Evolutionary conservation across 2,113 vertebrate species (phyloP), one percentile per base, ranked within the genome.

Genomic region (Psilopsiagon aurifrons): DNA sequence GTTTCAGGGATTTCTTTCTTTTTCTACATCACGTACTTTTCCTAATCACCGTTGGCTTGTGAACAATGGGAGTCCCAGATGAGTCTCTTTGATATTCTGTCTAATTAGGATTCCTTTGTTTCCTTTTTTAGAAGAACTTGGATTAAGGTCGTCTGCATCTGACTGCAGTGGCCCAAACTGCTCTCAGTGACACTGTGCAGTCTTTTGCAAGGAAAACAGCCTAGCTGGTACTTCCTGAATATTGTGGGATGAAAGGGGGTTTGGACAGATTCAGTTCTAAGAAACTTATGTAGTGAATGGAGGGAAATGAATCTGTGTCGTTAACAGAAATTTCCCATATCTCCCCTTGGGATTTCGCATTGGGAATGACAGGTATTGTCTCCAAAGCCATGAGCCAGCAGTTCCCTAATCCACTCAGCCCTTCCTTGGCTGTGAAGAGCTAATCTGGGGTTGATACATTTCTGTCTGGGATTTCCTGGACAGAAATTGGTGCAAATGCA

Each of bases 281-380:
- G 23, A 49, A 88, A 68, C n/a, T 39, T 35, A 41, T 6, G 22
- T 54, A 80, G 15, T 44, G 66, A 83, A 76, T 4, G 11, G 23
- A 24, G 79, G 60, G 52, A 70, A 91, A 75, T 11, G 55, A 62
- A 74, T 37, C 28, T 1, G 52, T 59, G 35, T 79, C 1, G 7
- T 78, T 87, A 75, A 92, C 62, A 83, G 86, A 89, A 89, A 94
- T 94, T 84, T 66, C 81, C 83, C 52, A 3, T 71, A 39, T 91
- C 84, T 60, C 35, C 86, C 83, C 37, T 18, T 31, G 78, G 86
- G 95, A 71, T 92, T 73, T 80, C 74, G 62, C 73, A 11, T 4
- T 54, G 76, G 68, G 71, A 64, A 54, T 81, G 83, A 28, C 17
- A 44, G 35, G 47, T 68, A 63, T 64, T 89, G 81, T 82, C 66